Evolutionary conservation across 1,140 invertebrate genomes (phyloP).

Genomic region (Drosophila subobscura): DNA sequence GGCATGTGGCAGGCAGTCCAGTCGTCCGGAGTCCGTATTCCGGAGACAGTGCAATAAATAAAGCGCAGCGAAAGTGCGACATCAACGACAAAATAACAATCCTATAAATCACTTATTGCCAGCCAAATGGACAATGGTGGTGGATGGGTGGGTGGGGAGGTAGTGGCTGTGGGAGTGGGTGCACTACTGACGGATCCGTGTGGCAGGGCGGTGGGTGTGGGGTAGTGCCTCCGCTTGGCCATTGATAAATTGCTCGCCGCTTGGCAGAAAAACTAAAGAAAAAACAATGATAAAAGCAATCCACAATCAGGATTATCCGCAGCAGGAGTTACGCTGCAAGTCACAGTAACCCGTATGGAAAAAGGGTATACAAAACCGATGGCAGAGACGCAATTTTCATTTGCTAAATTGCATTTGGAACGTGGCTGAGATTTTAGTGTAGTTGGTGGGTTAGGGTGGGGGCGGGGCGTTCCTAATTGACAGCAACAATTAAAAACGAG

Average conservation of each 20-base stretch:
- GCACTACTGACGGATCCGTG: no score
- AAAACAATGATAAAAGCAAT: conserved; percentile 51
- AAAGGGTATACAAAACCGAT: conserved; percentile 13
- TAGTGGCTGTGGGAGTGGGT: not conserved
- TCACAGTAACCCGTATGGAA: conserved; percentile 43
- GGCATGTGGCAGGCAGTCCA: no score
- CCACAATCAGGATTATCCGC: no score
- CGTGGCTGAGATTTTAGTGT: conserved; percentile 19
- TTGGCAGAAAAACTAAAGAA: conserved; percentile 27
- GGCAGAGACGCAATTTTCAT: conserved; percentile 68
- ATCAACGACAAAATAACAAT: conserved; percentile 81
- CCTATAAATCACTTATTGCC: conserved; percentile 77
- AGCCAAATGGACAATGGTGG: not conserved
- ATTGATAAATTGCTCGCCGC: conserved; percentile 51
- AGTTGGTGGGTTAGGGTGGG: conserved; percentile 9
- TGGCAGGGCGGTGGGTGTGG: not conserved
- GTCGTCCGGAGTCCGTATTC: no score
- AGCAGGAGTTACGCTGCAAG: not conserved
- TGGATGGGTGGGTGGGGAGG: conserved; percentile 3
- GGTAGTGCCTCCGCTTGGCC: conserved; percentile 1
- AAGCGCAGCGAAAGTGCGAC: conserved; percentile 75
- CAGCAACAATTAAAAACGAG: conserved; percentile 32
- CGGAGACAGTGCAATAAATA: conserved; percentile 60
- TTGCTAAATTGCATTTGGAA: conserved; percentile 63
- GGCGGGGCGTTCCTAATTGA: conserved; percentile 22